Percentiles rank a stretch among this genome's conserved stretches.
Evolutionary conservation across 2,888 invertebrate species (phyloP).

Genomic region (Spisula subtruncata): DNA sequence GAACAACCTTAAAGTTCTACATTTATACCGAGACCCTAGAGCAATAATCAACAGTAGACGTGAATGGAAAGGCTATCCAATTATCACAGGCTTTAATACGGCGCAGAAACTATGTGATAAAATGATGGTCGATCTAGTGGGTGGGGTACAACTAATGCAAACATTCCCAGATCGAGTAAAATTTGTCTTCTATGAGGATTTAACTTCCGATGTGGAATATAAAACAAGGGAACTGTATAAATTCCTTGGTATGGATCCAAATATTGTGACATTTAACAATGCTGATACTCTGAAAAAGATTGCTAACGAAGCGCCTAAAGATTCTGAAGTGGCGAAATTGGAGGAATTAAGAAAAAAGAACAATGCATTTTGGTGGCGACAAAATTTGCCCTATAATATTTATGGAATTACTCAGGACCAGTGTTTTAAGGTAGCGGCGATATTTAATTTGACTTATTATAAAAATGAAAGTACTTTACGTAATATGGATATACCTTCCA

Average conservation of each 20-base stretch:
- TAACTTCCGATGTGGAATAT: conserved; percentile 38
- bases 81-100: conserved; percentile 43
- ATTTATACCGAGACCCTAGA: conserved; percentile 64
- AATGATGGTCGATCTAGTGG: conserved; percentile 56
- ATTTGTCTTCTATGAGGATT: conserved; percentile 64
- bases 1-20: conserved; percentile 58
- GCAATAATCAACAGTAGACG: conserved; percentile 62
- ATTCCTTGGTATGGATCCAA: conserved; percentile 59
- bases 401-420: conserved; percentile 46
- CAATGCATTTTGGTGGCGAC: conserved; percentile 68
- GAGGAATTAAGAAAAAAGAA: conserved; percentile 37
- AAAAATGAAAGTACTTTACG: conserved; percentile 36
- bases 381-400: conserved; percentile 40
- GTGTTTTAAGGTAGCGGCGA: conserved; percentile 40
- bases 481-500: conserved; percentile 43
- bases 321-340: conserved; percentile 33
- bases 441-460: conserved; percentile 58
- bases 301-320: conserved; percentile 44
- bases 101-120: conserved; percentile 52
- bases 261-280: background rate
- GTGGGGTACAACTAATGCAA: conserved; percentile 38
- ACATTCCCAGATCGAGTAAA: conserved; percentile 61
- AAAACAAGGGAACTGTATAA: conserved; percentile 54
- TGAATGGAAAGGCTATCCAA: conserved; percentile 60
- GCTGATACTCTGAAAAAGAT: conserved; percentile 41